Percentiles rank a stretch among this genome's conserved stretches.
These are phyloP conservation scores for Poeciliopsis turrubarensis DNA, from an alignment of 2,113 vertebrate genomes.

Conservation along the genomic window DNA sequence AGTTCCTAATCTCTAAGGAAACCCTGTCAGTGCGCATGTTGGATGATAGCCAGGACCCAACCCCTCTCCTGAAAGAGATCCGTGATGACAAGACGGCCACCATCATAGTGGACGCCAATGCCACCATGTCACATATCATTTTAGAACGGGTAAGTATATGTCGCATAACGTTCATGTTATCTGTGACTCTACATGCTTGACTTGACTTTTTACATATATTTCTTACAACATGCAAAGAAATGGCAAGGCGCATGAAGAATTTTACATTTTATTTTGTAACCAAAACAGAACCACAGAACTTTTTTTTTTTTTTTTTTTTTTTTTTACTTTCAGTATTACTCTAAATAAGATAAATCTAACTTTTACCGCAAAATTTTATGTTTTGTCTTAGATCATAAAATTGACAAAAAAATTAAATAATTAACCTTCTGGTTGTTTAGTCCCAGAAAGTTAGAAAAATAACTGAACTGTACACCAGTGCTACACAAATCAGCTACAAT, in stretches of 20 bases:
- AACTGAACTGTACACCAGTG: not conserved
- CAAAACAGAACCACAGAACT: no score
- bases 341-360: not conserved
- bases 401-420: not conserved
- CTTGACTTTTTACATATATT: no score
- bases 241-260: no score
- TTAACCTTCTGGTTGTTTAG: not conserved
- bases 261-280: no score
- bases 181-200: not conserved
- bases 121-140: slow-evolving; percentile 96
- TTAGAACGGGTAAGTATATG: slow-evolving; percentile 87
- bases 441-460: not conserved
- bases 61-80: slow-evolving; percentile 95
- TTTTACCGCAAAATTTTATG: not conserved
- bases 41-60: slow-evolving; percentile 95
- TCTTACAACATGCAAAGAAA: no score
- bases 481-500: slow-evolving; percentile 29
- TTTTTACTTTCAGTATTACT: not conserved
- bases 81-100: slow-evolving; percentile 97
- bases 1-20: slow-evolving; percentile 99
- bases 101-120: slow-evolving; percentile 96
- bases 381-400: not conserved
- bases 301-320: not conserved
- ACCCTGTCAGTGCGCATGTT: slow-evolving; percentile 96
- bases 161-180: not conserved